Evolutionary conservation across 2,797 vertebrate genomes (phyloP).

Genomic region (Tangara arthus): DNA sequence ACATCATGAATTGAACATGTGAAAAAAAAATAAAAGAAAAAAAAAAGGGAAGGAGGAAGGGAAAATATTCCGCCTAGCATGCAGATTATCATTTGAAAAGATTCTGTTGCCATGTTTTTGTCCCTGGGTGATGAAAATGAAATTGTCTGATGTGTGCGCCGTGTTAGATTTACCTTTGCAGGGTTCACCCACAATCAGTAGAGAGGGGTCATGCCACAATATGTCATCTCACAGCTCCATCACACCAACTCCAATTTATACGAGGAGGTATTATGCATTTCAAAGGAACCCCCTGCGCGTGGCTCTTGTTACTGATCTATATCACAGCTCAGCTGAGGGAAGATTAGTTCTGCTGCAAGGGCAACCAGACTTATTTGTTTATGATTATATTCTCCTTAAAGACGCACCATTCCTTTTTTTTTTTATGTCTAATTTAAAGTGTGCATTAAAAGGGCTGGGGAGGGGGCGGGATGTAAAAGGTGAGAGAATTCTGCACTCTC

Average conservation of each 20-base stretch:
- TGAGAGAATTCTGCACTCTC: slow-evolving; percentile 72
- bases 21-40: neutral
- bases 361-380: slow-evolving; percentile 82
- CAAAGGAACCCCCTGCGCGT: slow-evolving; percentile 76
- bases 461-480: slow-evolving; percentile 53
- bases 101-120: slow-evolving; percentile 77
- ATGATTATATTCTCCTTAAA: slow-evolving; percentile 78
- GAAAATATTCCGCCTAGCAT: slow-evolving; percentile 47
- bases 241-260: slow-evolving; percentile 81
- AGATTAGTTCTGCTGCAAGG: slow-evolving; percentile 83
- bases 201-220: slow-evolving; percentile 79
- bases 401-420: slow-evolving; percentile 14
- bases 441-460: slow-evolving; percentile 11
- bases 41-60: neutral
- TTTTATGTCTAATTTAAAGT: slow-evolving; percentile 48
- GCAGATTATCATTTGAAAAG: slow-evolving; percentile 85
- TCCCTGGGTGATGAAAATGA: slow-evolving; percentile 85
- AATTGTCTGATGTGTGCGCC: slow-evolving; percentile 82
- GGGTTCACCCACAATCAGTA: slow-evolving; percentile 77
- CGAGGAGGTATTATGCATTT: slow-evolving; percentile 84
- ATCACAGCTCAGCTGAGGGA: slow-evolving; percentile 77
- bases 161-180: slow-evolving; percentile 83
- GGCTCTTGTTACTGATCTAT: slow-evolving; percentile 83
- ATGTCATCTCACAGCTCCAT: slow-evolving; percentile 82
- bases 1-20: slow-evolving; percentile 36